Base-by-base conservation (phyloP, 2,113 vertebrate species). In the Pantherophis guttatus region DNA sequence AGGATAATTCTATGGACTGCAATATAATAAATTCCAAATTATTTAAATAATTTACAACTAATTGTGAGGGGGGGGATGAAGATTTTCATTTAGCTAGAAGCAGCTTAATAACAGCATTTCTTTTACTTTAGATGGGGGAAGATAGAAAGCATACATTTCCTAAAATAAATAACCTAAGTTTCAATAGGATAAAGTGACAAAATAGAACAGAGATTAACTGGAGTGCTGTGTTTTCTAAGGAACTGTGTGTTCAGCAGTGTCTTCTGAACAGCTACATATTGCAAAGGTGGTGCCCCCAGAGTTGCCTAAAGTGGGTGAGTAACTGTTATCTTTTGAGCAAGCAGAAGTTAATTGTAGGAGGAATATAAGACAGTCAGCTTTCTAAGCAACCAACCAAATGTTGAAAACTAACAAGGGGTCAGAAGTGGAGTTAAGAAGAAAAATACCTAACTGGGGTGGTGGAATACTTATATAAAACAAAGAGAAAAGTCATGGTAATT, bases 21-120 rank as follows among this genome's bases (percentile, higher is more conserved):
- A 95, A 93, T 91, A 95, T 95, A 96, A 96, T 96, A 97, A 96
- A 97, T 97, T 97, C 93, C 94, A 95, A 91, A 95, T 97, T 97
- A 97, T 97, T 98, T 97, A 97, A 98, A 98, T 97, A 97, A 96
- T 97, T 98, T 95, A 96, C 96, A 97, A 96, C 94, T 96, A 97
- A 97, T 97, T 96, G 96, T 95, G 11, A 5, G 96, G 97, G 94
- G 94, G 97, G 54, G 13, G 52, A 26, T 10, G 10, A 94, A 95
- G 96, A 95, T 97, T 97, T 97, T 97, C 96, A 96, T 97, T 97
- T 97, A 96, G 96, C 97, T 95, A 95, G 95, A 97, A 97, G 97
- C 97, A 96, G 96, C 96, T 97, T 98, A 98, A 97, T 97, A 97
- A 97, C 87, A 96, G 59, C 53, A 96, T 97, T 97, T 96, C 92